Base-by-base conservation (phyloP, 92 coral and sea anemone genomes). In the Phenganax marumi region DNA sequence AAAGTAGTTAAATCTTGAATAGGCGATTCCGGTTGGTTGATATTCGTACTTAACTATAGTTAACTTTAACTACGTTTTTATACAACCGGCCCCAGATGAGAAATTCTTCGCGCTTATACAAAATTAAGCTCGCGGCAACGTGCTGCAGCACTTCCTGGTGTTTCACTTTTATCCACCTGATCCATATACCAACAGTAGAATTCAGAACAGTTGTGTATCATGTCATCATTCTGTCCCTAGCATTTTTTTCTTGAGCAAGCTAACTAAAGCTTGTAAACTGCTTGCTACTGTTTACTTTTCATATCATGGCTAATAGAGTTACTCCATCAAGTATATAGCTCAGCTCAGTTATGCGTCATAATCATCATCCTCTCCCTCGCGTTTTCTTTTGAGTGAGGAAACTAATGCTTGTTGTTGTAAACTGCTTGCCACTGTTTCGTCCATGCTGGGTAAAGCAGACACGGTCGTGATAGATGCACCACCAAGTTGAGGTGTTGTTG, bases 381-480 rank as follows among this genome's bases (percentile, higher is more conserved):
- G 99, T 60, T 96, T 96, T 68, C 97, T 87, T 77, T 96, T 96
- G 68, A 93, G 91, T 68, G 97, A 90, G 23, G 94, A 89, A 43
- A 94, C 91, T 87, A 94, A 82, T 21, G 98, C 97, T 79, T 94
- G 93, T 52, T 96, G 91, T 62, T 78, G 83, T 63, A 78, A 78
- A 25, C 96, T 89, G 81, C 99, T 96, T 14, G 99, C 99, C 3
- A 96, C 93, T 50, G 99, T 96, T 86, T 96, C 99, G 84, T 96
- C 99, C 99, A 96, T 96, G 82, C 99, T 96, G 66, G 99, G 99
- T 83, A 96, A 86, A 43, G 99, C 99, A 14, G 99, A 96, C 7
- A 96, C 91, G 50, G 99, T 96, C 72, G 93, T 75, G 76, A 96
- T 96, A n/a, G 99, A 96, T 82, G 90, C 52, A 11, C 70, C 52